Evolutionary conservation across 2,113 vertebrate species (phyloP).

Genomic region (Natator depressus): DNA sequence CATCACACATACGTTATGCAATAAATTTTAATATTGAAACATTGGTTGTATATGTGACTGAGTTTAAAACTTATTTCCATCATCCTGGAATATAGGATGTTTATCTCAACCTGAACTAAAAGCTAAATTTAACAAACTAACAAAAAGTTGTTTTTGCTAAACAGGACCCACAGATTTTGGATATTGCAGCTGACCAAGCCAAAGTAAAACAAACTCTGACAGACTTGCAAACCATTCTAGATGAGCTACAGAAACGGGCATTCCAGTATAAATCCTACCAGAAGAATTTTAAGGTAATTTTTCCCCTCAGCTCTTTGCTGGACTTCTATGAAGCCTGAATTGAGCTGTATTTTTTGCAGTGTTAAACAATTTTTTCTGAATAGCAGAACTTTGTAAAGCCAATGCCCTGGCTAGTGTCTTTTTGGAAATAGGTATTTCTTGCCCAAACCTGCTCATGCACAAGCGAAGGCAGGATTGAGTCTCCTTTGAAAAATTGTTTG

Average conservation of each 20-base stretch:
- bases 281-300: constrained; percentile 87
- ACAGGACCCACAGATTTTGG: constrained; percentile 86
- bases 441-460: background rate
- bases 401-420: background rate
- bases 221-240: constrained; percentile 80
- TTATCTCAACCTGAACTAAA: background rate
- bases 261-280: constrained; percentile 85
- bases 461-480: background rate
- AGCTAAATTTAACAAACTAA: background rate
- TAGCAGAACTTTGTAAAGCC: background rate
- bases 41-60: background rate
- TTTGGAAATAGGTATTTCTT: background rate
- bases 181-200: constrained; percentile 78
- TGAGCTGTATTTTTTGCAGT: background rate
- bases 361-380: background rate
- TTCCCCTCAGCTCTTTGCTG: background rate
- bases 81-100: background rate
- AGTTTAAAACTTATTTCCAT: background rate
- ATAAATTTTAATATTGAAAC: background rate
- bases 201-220: constrained; percentile 75
- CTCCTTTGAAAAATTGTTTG: no score
- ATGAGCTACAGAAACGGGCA: constrained; percentile 84
- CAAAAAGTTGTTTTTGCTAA: constrained; percentile 26
- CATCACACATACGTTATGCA: background rate
- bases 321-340: background rate